Evolutionary conservation across 2,888 invertebrate species (phyloP), one percentile per base, ranked within the genome.

Genomic region (Bombylius major): DNA sequence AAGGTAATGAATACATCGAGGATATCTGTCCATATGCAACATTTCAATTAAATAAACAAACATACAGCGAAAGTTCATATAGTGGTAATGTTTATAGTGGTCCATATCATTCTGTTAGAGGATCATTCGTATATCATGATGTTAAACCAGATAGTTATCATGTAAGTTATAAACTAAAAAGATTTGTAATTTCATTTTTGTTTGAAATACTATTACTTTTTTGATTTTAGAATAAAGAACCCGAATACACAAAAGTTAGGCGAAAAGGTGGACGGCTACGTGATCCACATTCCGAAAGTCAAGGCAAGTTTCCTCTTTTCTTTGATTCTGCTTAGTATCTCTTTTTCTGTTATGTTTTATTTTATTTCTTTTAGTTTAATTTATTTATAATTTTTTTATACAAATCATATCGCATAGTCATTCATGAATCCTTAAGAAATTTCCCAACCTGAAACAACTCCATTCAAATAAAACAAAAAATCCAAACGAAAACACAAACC

Each of bases 1-100:
- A 76, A 63, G 73, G 75, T 57, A 76, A 76, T 57, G 92, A 92
- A 72, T 92, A 92, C 76, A 89, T 91, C 68, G 92, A 92, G 76
- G 92, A 93, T 70, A 91, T 92, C 66, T 92, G 92, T 70, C 92
- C 92, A 1, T 92, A 93, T 75, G 92, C 92, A 56, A 93, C 92
- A 51, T 93, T 92, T 75, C 92, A 92, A 70, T 77, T 93, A 65
- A 87, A 89, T 58, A 90, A 91, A 67, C 86, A 86, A 52, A 82
- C 87, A 0, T 89, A 90, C 75, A 88, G 89, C 67, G 91, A 92
- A 75, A 91, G 90, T 73, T 89, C 90, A 54, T 91, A 91, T 77
- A 91, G 89, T 70, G 89, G 89, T 56, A 89, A 89, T 73, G 87
- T 89, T 53, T 89, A 89, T 75, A 87, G 87, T 71, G 89, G 89